These are phyloP conservation scores for Apamea crenata DNA, from an alignment of 2,888 invertebrate species.

Conservation along the genomic window DNA sequence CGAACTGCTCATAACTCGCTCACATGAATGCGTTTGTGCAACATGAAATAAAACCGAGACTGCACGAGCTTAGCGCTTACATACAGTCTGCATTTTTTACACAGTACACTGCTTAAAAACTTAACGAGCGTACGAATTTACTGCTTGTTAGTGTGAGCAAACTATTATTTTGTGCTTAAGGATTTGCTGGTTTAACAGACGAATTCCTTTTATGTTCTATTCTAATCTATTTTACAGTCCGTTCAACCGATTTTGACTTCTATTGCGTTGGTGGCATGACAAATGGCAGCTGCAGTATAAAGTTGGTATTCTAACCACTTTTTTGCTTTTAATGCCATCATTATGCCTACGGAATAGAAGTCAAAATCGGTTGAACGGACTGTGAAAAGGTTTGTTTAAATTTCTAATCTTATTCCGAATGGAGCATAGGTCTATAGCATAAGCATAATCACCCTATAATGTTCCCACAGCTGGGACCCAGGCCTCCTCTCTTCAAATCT, in stretches of 20 bases:
- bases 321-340: no score
- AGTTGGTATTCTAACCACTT: no score
- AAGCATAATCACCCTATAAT: background rate
- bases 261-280: no score
- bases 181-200: background rate
- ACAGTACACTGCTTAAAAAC: constrained; percentile 25
- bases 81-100: constrained; percentile 38
- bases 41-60: constrained; percentile 36
- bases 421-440: background rate
- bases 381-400: no score
- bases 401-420: no score
- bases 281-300: no score
- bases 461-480: background rate
- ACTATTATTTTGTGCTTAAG: constrained; percentile 21
- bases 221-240: no score
- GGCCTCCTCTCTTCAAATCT: background rate
- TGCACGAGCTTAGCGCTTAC: constrained; percentile 17
- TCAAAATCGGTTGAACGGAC: no score
- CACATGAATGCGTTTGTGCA: constrained; percentile 37
- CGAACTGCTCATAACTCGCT: constrained; percentile 27
- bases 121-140: constrained; percentile 20
- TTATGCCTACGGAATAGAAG: no score
- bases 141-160: constrained; percentile 9
- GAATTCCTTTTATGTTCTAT: background rate
- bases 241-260: no score